phyloP scores from a whole-genome alignment of 1,140 invertebrate genomes.

The Drosophila rhopaloa region DNA sequence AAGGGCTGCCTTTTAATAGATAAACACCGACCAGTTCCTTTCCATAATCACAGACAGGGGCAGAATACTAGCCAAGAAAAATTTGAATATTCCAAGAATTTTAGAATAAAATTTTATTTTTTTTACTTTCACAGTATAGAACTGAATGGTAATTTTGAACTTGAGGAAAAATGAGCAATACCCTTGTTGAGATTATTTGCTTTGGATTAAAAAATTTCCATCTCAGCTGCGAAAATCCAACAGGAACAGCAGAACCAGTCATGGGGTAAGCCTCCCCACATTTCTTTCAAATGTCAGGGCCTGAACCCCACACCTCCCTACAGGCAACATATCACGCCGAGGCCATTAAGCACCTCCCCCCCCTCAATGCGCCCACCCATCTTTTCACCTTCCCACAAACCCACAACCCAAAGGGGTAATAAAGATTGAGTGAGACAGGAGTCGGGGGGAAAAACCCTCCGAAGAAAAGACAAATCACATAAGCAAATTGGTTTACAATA shows the following conservation, averaged over 20 bases:
- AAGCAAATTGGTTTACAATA: slow-evolving; percentile 81
- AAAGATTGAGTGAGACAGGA: slow-evolving; percentile 37
- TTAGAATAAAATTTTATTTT: not conserved
- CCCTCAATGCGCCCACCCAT: not conserved
- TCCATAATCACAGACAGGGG: not conserved
- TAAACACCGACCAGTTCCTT: not conserved
- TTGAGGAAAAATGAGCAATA: too few species aligned
- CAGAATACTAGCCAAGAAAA: not conserved
- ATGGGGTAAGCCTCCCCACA: slow-evolving; percentile 5
- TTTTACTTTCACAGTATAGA: not conserved
- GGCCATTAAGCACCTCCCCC: slow-evolving; percentile 24
- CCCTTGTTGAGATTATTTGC: too few species aligned
- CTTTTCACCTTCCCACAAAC: slow-evolving; percentile 6
- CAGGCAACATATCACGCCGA: slow-evolving; percentile 19
- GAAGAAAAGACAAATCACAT: slow-evolving; percentile 73
- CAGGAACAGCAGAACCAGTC: slow-evolving; percentile 10
- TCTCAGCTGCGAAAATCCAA: slow-evolving; percentile 12
- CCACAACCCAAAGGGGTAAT: slow-evolving; percentile 38
- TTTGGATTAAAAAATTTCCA: not conserved
- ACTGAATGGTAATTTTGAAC: too few species aligned
- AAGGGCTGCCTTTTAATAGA: slow-evolving; percentile 7
- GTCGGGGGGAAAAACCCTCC: slow-evolving; percentile 24
- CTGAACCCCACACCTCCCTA: slow-evolving; percentile 35
- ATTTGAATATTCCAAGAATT: too few species aligned
- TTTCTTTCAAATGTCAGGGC: slow-evolving; percentile 49